phyloP scores from a whole-genome alignment of 2,888 invertebrate species.

The Trichogramma dendrolimi region DNA sequence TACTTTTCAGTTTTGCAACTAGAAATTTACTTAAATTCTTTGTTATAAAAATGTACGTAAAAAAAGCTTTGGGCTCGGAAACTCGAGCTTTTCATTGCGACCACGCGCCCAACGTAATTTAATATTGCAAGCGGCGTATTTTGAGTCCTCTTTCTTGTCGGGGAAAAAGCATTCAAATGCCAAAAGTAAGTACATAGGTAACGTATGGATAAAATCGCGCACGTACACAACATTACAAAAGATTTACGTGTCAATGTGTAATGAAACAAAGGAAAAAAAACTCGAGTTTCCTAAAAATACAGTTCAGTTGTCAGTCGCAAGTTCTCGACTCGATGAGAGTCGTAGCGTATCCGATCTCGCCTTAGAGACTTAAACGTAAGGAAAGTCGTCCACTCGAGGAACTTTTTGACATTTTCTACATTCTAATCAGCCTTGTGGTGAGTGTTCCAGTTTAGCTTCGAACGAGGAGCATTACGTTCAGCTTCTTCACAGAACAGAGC shows the following conservation, averaged over 20 bases:
- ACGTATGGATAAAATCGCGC: constrained; percentile 24
- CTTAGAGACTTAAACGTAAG: constrained; percentile 27
- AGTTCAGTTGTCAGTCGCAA: constrained; percentile 22
- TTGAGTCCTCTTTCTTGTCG: constrained; percentile 6
- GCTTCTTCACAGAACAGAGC: constrained; percentile 15
- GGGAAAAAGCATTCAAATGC: constrained; percentile 23
- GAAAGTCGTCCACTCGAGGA: constrained; percentile 13
- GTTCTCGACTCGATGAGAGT: constrained; percentile 23
- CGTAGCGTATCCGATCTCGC: too few species aligned
- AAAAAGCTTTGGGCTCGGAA: constrained; percentile 15
- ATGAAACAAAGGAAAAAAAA: constrained; percentile 21
- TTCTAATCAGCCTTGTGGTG: constrained; percentile 52
- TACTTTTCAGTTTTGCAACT: constrained; percentile 26
- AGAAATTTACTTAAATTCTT: constrained; percentile 22
- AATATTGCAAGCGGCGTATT: constrained; percentile 24
- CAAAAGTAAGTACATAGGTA: constrained; percentile 29
- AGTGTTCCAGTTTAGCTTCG: constrained; percentile 47
- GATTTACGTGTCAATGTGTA: constrained; percentile 25
- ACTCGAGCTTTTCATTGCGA: constrained; percentile 22
- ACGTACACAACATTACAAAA: neutral
- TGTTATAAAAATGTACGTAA: constrained; percentile 23
- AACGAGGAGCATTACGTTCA: too few species aligned
- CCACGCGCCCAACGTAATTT: constrained; percentile 15
- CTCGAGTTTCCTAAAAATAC: constrained; percentile 27
- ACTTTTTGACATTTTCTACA: constrained; percentile 37